Conservation (phyloP, 2,888 invertebrate species). For the Embidobia sp. region DNA sequence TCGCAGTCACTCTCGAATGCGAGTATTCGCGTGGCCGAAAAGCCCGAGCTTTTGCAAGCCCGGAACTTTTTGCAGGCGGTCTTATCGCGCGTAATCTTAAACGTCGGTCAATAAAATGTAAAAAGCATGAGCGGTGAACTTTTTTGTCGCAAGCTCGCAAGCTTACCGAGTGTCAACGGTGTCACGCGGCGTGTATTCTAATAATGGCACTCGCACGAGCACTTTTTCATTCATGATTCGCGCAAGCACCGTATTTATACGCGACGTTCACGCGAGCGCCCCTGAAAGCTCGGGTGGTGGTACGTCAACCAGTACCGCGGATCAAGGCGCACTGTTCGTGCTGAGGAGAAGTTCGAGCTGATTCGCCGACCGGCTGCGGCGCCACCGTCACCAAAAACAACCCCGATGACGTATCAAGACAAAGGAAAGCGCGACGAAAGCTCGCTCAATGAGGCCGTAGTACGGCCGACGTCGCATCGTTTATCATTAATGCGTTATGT, state of each 20-base stretch:
- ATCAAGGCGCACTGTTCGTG: slow-evolving; percentile 77
- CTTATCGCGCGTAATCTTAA: too few species aligned
- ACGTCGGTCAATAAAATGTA: slow-evolving; percentile 1
- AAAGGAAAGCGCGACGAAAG: slow-evolving; percentile 52
- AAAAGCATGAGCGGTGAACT: not conserved
- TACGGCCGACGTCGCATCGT: slow-evolving; percentile 16
- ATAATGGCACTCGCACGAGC: slow-evolving; percentile 38
- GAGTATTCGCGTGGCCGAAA: too few species aligned
- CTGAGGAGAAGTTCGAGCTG: slow-evolving; percentile 59
- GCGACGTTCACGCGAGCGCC: slow-evolving; percentile 59
- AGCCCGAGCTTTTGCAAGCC: slow-evolving; percentile 8
- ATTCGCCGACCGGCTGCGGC: slow-evolving; percentile 71
- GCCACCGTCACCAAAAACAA: slow-evolving; percentile 74
- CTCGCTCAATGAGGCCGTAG: slow-evolving; percentile 31
- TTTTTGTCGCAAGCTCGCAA: slow-evolving; percentile 8
- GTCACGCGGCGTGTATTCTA: slow-evolving; percentile 24
- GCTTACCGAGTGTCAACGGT: slow-evolving; percentile 40
- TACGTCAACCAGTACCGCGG: slow-evolving; percentile 74
- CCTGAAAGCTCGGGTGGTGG: slow-evolving; percentile 57
- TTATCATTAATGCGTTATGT: not conserved
- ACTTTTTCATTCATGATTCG: slow-evolving; percentile 68
- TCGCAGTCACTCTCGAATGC: too few species aligned
- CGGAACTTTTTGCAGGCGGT: not conserved
- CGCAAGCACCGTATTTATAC: slow-evolving; percentile 48
- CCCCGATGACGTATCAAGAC: slow-evolving; percentile 56